Conservation (phyloP, 2,888 invertebrate genomes). For the Archaeoteleia sp. region DNA sequence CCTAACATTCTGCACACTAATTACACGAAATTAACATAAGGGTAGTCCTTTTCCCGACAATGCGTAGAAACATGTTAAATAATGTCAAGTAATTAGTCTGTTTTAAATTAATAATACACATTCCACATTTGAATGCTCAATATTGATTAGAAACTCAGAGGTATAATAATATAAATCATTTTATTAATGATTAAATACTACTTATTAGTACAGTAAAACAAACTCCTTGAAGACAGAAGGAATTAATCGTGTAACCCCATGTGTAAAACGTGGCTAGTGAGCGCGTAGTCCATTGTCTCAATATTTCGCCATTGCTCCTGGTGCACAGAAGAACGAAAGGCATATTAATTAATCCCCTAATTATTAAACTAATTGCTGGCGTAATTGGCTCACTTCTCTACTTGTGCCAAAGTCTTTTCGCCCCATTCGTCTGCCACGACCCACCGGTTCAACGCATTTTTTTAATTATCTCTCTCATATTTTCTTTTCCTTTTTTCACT, state of each 20-base stretch:
- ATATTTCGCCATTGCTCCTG: background rate
- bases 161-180: too few species aligned
- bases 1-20: too few species aligned
- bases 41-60: too few species aligned
- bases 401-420: conserved; percentile 10
- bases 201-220: too few species aligned
- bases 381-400: conserved; percentile 59
- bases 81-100: too few species aligned
- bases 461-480: background rate
- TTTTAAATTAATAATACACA: too few species aligned
- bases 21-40: too few species aligned
- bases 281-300: conserved; percentile 1
- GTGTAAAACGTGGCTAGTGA: conserved; percentile 2
- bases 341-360: conserved; percentile 56
- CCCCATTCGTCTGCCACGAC: conserved; percentile 1
- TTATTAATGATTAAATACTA: too few species aligned
- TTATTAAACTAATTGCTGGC: conserved; percentile 68
- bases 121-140: too few species aligned
- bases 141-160: too few species aligned
- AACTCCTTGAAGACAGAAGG: background rate
- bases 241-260: conserved; percentile 3
- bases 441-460: background rate
- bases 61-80: too few species aligned
- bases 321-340: conserved; percentile 10
- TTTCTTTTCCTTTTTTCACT: background rate